phyloP scores from a whole-genome alignment of 2,888 invertebrate genomes.

The Eupeodes luniger region DNA sequence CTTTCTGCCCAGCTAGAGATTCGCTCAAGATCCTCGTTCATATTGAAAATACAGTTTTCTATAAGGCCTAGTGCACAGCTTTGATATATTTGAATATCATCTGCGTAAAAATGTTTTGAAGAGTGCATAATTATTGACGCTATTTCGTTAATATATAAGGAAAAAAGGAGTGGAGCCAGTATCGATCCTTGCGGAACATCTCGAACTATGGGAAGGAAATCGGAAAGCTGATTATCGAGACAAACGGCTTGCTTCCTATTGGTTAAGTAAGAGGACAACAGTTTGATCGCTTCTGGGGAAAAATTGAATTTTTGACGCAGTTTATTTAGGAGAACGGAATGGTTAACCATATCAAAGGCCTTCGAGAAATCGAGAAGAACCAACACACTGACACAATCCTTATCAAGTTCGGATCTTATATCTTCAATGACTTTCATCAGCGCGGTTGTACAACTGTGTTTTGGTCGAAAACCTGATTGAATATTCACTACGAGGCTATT shows the following conservation, averaged over 20 bases:
- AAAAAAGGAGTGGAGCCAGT: slow-evolving; percentile 11
- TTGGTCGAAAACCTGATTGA: no score
- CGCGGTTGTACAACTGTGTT: background rate
- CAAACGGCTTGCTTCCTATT: slow-evolving; percentile 1
- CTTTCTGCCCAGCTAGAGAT: no score
- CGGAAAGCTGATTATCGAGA: background rate
- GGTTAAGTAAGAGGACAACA: background rate
- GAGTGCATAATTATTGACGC: background rate
- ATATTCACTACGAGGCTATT: background rate
- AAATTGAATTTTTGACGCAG: background rate
- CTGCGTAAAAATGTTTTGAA: slow-evolving; percentile 17
- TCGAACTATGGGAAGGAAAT: background rate
- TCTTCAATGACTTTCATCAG: background rate
- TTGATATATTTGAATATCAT: slow-evolving; percentile 18
- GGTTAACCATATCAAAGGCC: background rate
- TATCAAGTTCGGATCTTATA: background rate
- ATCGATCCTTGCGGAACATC: slow-evolving; percentile 22
- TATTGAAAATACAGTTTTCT: background rate
- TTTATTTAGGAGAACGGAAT: background rate
- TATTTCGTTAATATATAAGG: background rate
- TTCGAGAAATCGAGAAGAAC: background rate
- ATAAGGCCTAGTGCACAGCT: background rate
- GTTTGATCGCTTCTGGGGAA: background rate
- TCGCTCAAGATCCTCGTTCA: background rate
- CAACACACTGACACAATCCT: background rate